Conservation (phyloP, 2,113 vertebrate species). For the Pagrus major region DNA sequence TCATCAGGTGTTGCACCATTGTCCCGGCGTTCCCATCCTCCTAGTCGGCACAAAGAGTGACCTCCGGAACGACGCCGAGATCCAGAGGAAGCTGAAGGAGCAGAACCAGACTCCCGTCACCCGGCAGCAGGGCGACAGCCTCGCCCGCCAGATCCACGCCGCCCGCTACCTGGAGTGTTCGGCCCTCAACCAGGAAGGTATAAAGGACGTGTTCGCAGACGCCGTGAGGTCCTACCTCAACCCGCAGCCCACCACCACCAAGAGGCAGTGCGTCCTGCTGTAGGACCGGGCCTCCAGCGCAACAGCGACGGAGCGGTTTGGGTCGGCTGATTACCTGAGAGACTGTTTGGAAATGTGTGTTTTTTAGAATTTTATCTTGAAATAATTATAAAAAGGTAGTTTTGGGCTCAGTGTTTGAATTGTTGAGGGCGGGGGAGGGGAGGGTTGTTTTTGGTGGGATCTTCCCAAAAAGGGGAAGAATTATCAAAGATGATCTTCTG, state of each 20-base stretch:
- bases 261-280: slow-evolving; percentile 90
- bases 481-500: background rate
- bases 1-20: slow-evolving; percentile 88
- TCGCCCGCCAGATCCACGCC: slow-evolving; percentile 93
- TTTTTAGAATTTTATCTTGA: slow-evolving; percentile 39
- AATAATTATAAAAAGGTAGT: background rate
- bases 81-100: slow-evolving; percentile 92
- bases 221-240: slow-evolving; percentile 91
- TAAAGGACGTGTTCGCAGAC: slow-evolving; percentile 94
- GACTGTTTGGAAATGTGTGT: slow-evolving; percentile 32
- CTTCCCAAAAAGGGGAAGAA: too few relatives aligned
- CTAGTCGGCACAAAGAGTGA: slow-evolving; percentile 98
- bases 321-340: background rate
- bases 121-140: slow-evolving; percentile 88
- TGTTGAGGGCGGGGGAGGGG: too few relatives aligned
- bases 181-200: slow-evolving; percentile 94
- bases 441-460: too few relatives aligned
- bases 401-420: background rate
- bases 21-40: slow-evolving; percentile 93
- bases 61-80: slow-evolving; percentile 89
- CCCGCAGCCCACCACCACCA: slow-evolving; percentile 84
- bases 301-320: background rate
- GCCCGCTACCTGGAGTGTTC: slow-evolving; percentile 96
- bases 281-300: slow-evolving; percentile 49
- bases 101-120: slow-evolving; percentile 91